Conservation (phyloP, 1,140 invertebrate species). For the Monomorium pharaonis region DNA sequence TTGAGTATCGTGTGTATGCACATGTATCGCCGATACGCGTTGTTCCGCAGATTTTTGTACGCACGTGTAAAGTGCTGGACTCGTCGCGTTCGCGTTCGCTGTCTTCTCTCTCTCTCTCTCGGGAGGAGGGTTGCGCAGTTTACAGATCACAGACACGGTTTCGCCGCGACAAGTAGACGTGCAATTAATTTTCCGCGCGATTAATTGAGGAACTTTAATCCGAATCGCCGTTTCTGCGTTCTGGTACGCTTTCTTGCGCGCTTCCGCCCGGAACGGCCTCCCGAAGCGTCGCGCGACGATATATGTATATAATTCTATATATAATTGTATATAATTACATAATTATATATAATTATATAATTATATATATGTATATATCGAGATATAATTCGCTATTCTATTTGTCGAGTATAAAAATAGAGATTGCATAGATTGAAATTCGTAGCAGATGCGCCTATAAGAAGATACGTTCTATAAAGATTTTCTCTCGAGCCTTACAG, state of each 20-base stretch:
- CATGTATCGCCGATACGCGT: neutral
- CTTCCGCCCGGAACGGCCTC: conserved; percentile 14
- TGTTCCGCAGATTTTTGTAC: neutral
- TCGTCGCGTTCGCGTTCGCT: neutral
- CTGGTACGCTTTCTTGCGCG: neutral
- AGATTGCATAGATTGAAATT: conserved; percentile 84
- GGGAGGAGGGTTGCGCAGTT: neutral
- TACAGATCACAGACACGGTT: neutral
- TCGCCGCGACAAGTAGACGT: neutral
- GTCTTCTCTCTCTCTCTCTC: no score
- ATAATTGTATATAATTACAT: conserved; percentile 62
- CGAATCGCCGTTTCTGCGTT: conserved; percentile 4
- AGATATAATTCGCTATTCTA: conserved; percentile 75
- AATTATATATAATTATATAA: conserved; percentile 49
- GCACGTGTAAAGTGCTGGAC: neutral
- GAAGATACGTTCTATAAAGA: conserved; percentile 76
- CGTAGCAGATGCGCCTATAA: conserved; percentile 83
- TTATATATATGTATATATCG: conserved; percentile 63
- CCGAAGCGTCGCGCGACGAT: conserved; percentile 31
- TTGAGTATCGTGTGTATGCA: neutral
- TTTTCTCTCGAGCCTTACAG: conserved; percentile 70
- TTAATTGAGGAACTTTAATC: conserved; percentile 49
- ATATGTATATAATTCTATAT: no score
- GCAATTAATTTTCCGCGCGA: neutral
- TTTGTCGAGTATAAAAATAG: conserved; percentile 85